These are phyloP conservation scores for Neoascia interrupta DNA, from an alignment of 2,888 invertebrate genomes.

Conservation along the genomic window DNA sequence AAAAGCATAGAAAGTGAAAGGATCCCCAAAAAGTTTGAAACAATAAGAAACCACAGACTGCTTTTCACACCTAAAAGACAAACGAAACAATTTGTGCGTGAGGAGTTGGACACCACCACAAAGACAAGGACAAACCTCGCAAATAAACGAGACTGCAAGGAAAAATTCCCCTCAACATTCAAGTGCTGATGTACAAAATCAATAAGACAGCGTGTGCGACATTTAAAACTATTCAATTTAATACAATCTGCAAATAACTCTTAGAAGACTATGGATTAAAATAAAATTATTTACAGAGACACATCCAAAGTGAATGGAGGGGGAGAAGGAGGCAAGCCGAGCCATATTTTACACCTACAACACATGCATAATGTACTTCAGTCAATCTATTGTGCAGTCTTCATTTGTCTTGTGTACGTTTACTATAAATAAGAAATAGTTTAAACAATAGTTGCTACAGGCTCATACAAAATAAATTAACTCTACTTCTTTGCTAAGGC, in stretches of 20 bases:
- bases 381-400: conserved; percentile 25
- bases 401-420: conserved; percentile 45
- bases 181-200: too few species aligned
- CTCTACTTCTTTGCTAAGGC: conserved; percentile 84
- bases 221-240: conserved; percentile 11
- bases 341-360: conserved; percentile 43
- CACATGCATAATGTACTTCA: conserved; percentile 7
- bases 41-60: too few species aligned
- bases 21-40: too few species aligned
- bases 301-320: conserved; percentile 11
- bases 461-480: conserved; percentile 35
- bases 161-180: too few species aligned
- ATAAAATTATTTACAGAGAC: conserved; percentile 47
- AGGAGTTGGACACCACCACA: too few species aligned
- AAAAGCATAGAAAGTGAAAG: too few species aligned
- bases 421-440: conserved; percentile 53
- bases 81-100: too few species aligned
- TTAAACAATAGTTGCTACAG: conserved; percentile 15
- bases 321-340: too few species aligned
- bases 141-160: too few species aligned
- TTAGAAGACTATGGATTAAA: conserved; percentile 3
- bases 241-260: conserved; percentile 15
- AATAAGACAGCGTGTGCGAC: too few species aligned
- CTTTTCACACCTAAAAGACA: too few species aligned
- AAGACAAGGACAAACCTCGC: too few species aligned